Evolutionary conservation across 2,797 vertebrate genomes (phyloP).

Genomic region (Epinephelus malabaricus): DNA sequence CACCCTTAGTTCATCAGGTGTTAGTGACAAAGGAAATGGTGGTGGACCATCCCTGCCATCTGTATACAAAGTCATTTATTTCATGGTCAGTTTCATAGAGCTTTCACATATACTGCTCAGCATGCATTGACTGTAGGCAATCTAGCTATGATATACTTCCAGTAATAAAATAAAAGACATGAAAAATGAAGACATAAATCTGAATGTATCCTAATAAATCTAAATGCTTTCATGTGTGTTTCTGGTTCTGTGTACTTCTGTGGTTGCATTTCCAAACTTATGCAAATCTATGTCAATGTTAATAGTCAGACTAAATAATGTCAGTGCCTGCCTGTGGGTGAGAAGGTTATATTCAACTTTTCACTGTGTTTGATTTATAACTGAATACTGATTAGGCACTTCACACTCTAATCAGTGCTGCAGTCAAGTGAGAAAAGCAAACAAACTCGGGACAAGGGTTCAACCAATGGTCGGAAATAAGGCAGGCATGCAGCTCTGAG

Average conservation of each 20-base stretch:
- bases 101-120: not conserved
- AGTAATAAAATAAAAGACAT: not conserved
- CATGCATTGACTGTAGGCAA: not conserved
- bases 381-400: slow-evolving; percentile 8
- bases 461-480: not conserved
- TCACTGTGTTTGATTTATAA: slow-evolving; percentile 9
- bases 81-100: not conserved
- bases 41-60: not conserved
- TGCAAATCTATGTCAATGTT: too few species aligned
- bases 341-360: not conserved
- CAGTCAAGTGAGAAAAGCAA: slow-evolving; percentile 8
- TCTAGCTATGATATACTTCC: not conserved
- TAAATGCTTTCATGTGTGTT: not conserved
- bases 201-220: not conserved
- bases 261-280: not conserved
- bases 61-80: not conserved
- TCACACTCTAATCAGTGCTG: slow-evolving; percentile 16
- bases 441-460: not conserved
- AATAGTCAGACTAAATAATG: not conserved
- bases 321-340: not conserved
- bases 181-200: not conserved
- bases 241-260: not conserved
- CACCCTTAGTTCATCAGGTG: too few species aligned
- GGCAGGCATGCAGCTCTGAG: not conserved
- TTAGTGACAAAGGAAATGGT: not conserved